Evolutionary conservation across 1,140 invertebrate species (phyloP), one percentile per base, ranked within the genome.

Genomic region (Drosophila sproati): DNA sequence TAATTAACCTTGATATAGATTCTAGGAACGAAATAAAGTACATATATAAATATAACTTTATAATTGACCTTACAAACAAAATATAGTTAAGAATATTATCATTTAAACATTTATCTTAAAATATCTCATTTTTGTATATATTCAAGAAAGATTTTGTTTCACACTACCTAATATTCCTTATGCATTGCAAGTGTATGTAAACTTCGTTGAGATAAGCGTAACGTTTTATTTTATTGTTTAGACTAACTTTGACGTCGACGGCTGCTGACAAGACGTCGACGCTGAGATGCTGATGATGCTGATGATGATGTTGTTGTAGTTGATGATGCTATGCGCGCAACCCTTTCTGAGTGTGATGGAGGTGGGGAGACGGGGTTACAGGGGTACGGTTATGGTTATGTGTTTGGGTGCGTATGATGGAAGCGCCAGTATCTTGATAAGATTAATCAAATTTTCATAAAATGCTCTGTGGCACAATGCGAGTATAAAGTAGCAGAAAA

Each of bases 361-460:
- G 55, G 8, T 57, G 28, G 54, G 20, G 50, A 29, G 4, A 8
- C 12, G 35, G 35, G 29, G 32, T 54, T 5, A 35, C 1, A 2
- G 28, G 55, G 29, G 3, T 7, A 35, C n/a, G 20, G 62, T 37
- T 57, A 50, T 10, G 51, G 41, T 52, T 55, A 54, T 56, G 73
- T 67, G 74, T 55, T 61, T 71, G 69, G 61, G 68, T 66, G 74
- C 56, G 68, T 61, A 20, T 71, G 68, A 54, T 73, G 73, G 45
- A 35, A 52, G 43, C 28, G 61, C 74, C 59, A 74, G 75, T 78
- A 91, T 91, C 89, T 91, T 91, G 89, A 91, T 91, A 86, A 91
- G 89, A 91, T 91, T 91, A 91, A 91, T 91, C 89, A 91, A 91
- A 91, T 91, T 91, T 91, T 91, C 89, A 91, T 79, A 85, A 85